Percentiles rank a stretch among this genome's conserved stretches.
Evolutionary conservation across 35 echinoderm and acorn worm species (phyloP).

Genomic region (Eucidaris tribuloides): DNA sequence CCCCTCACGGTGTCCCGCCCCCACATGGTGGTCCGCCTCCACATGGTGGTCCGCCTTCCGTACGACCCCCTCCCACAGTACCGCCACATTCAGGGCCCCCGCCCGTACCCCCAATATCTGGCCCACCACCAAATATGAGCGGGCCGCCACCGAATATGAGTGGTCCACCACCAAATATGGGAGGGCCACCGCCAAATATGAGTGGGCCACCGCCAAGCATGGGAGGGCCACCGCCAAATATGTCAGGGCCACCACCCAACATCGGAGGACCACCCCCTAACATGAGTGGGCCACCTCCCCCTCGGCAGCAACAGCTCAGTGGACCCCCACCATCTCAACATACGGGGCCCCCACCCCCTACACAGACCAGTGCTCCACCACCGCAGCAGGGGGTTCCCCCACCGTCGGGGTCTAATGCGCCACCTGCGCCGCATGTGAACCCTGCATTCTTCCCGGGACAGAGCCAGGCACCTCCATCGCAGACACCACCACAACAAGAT

Average conservation of each 20-base stretch:
- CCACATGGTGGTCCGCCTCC: constrained; percentile 28
- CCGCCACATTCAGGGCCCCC: neutral
- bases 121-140: constrained; percentile 3
- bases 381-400: constrained; percentile 4
- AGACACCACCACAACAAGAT: constrained; percentile 39
- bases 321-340: constrained; percentile 22
- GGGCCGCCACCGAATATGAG: constrained; percentile 5
- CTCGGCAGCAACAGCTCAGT: constrained; percentile 15
- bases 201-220: neutral
- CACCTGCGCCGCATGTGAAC: constrained; percentile 87
- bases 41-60: constrained; percentile 30
- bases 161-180: constrained; percentile 4
- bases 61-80: neutral
- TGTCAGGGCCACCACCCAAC: neutral
- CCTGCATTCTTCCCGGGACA: constrained; percentile 90
- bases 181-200: constrained; percentile 3
- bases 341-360: neutral
- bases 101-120: neutral
- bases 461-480: constrained; percentile 25
- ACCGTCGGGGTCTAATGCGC: constrained; percentile 8
- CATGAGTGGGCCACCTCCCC: constrained; percentile 8
- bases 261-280: neutral
- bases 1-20: constrained; percentile 19
- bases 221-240: neutral
- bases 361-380: constrained; percentile 27